Conservation (phyloP, 2,113 vertebrate species). For the Otus sunia region DNA sequence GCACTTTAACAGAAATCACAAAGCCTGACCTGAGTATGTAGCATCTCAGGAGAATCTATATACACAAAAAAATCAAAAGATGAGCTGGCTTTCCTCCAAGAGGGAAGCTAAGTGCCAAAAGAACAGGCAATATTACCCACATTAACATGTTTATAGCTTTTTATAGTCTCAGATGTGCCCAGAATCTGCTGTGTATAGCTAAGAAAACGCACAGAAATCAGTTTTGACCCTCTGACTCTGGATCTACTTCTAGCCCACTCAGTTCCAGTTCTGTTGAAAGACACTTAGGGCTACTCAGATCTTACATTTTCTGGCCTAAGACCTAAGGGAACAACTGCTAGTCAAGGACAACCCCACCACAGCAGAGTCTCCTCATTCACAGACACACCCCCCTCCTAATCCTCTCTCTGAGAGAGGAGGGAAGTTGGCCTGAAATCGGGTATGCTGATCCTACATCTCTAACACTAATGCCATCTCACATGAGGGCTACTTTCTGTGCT, state of each 20-base stretch:
- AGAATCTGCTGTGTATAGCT: background rate
- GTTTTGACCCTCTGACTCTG: background rate
- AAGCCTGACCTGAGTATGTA: background rate
- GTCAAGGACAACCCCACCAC: background rate
- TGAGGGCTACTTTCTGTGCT: background rate
- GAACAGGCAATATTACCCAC: constrained; percentile 7
- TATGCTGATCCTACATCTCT: background rate
- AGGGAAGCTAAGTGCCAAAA: background rate
- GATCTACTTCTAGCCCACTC: background rate
- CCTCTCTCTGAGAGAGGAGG: background rate
- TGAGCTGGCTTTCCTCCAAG: constrained; percentile 32
- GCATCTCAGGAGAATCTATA: constrained; percentile 20
- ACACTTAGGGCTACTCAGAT: background rate
- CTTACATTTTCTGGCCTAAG: background rate
- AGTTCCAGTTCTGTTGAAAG: background rate
- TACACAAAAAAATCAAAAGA: background rate
- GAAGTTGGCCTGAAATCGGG: background rate
- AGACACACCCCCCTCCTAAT: background rate
- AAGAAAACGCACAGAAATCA: background rate
- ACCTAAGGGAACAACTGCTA: background rate
- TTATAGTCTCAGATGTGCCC: background rate
- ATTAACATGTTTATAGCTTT: background rate
- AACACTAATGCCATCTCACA: accelerated
- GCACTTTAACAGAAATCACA: background rate
- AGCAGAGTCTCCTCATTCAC: background rate